Evolutionary conservation across 2,797 vertebrate genomes (phyloP), one percentile per base, ranked within the genome.

Genomic region (Melopsittacus undulatus): DNA sequence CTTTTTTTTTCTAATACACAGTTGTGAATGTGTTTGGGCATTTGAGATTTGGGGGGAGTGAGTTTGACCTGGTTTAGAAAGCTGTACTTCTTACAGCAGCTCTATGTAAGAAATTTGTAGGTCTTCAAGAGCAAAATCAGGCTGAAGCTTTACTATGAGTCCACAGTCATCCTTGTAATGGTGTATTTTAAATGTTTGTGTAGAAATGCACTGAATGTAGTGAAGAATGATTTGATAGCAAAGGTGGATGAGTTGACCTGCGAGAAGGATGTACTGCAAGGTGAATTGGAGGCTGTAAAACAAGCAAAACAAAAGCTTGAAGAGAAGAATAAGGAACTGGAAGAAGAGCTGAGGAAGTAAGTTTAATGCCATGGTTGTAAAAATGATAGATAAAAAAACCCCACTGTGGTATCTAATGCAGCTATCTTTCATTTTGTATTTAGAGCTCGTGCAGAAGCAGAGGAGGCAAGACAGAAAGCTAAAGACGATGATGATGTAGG

Each of bases 401-500:
- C 8, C 29, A 11, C 12, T 61, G 48, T 69, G 56, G 24, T 74
- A 79, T 68, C 75, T 91, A 90, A 97, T 87, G 63, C 23, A 54
- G 19, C 66, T 82, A 14, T 36, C 64, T 94, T 91, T 95, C 56
- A 8, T 87, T 69, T 94, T 90, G 30, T 83, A 13, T 96, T 56
- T 97, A 99, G 99, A 97, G 97, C 98, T 83, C 98, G 98, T 68
- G 97, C 98, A 52, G 98, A 99, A 97, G 94, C 98, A 77, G 98
- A 99, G 57, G 98, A 99, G 77, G 95, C 98, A 85, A 99, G 98
- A 88, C 98, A 98, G 59, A 99, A 99, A 97, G 97, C 98, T 52
- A 99, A 99, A 90, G 99, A 99, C 42, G 99, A 99, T 27, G 99
- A 99, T 81, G 99, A 99, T 94, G 99, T 99, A 98, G 97, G 99